phyloP scores from a whole-genome alignment of 2,888 invertebrate species.

The Clusia tigrina region DNA sequence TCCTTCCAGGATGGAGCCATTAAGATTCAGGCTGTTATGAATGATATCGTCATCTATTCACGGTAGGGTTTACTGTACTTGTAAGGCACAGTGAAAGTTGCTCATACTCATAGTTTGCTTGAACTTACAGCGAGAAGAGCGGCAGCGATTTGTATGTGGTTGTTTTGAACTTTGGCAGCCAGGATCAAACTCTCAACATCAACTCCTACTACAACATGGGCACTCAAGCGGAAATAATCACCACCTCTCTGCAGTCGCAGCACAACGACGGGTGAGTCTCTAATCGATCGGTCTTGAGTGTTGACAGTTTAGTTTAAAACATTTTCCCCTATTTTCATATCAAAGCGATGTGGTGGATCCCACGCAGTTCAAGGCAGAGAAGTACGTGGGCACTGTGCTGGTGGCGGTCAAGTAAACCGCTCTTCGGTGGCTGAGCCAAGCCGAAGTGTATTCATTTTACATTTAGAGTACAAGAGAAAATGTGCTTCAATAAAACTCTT shows the following conservation, averaged over 20 bases:
- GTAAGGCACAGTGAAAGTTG: too few species aligned
- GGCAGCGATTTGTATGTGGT: slow-evolving; percentile 61
- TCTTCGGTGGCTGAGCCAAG: too few species aligned
- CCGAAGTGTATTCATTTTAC: too few species aligned
- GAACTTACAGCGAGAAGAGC: slow-evolving; percentile 43
- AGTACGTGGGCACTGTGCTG: slow-evolving; percentile 56
- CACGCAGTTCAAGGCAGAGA: slow-evolving; percentile 44
- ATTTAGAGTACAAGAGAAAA: too few species aligned
- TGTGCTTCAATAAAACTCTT: too few species aligned
- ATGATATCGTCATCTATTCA: slow-evolving; percentile 57
- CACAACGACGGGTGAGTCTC: slow-evolving; percentile 57
- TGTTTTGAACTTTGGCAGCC: slow-evolving; percentile 67
- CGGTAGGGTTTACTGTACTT: slow-evolving; percentile 42
- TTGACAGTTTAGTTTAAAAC: too few species aligned
- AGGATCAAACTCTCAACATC: slow-evolving; percentile 65
- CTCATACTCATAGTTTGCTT: too few species aligned
- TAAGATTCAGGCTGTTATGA: slow-evolving; percentile 47
- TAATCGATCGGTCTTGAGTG: too few species aligned
- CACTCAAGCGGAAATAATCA: slow-evolving; percentile 55
- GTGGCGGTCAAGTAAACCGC: slow-evolving; percentile 42
- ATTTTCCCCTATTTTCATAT: slow-evolving; percentile 8
- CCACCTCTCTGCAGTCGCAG: slow-evolving; percentile 57
- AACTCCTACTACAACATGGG: slow-evolving; percentile 51
- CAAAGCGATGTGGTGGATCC: slow-evolving; percentile 47
- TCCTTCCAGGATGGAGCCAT: slow-evolving; percentile 53